Base-by-base conservation (phyloP, 2,888 invertebrate genomes). In the Catocala fraxini region DNA sequence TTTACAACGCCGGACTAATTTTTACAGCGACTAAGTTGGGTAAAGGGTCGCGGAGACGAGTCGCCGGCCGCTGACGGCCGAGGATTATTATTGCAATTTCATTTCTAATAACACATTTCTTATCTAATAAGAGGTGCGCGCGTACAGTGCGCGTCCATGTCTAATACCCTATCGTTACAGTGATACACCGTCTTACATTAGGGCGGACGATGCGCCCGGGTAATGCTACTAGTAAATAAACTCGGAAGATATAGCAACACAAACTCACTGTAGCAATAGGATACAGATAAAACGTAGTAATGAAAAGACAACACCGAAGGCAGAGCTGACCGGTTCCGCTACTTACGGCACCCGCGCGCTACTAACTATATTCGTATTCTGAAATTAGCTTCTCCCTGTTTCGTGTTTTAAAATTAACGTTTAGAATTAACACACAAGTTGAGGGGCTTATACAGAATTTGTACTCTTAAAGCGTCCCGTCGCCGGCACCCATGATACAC, bases 381-480 rank as follows among this genome's bases (percentile, higher is more conserved):
- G 85, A 88, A 85, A 85, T 85, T 85, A 88, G 81, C 85, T 82
- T 89, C 72, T 76, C 87, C 90, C 91, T 88, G 89, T 89, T 89
- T 83, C 85, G 75, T 81, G 80, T 89, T 89, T 87, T 89, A 87
- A 88, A 89, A 90, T 89, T 90, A 91, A 90, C 79, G 83, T 89
- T 89, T 88, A 91, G 85, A 89, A 90, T 90, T 90, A 92, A 89
- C 90, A 89, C 87, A 89, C 91, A 87, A 89, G 88, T 89, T 68
- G 63, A 91, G 95, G 95, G 95, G 95, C 95, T 95, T 95, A 95
- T 94, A 95, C 95, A 95, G 96, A 96, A 96, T 96, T 96, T 96
- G 96, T 96, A 96, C 96, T 96, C 95, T 96, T 95, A 75, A 84
- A 89, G 89, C 89, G 89, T 92, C 87, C 89, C 89, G 88, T 88